phyloP scores from a whole-genome alignment of 1,140 invertebrate genomes.

The Phthorimaea operculella region DNA sequence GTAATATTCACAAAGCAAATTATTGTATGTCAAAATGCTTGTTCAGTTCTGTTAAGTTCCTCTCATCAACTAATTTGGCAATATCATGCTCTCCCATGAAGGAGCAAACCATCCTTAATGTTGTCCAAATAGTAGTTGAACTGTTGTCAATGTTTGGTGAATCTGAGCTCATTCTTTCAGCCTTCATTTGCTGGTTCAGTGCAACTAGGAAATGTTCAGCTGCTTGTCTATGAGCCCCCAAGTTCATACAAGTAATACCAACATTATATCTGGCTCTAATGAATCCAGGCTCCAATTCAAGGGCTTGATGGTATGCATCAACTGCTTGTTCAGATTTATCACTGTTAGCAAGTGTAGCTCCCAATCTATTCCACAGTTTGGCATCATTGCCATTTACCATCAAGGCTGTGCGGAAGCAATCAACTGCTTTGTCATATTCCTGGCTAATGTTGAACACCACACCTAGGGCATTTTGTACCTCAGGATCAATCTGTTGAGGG shows the following conservation, averaged over 20 bases:
- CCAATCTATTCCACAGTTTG: constrained; percentile 96
- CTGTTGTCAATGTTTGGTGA: constrained; percentile 62
- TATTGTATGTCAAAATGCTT: constrained; percentile 72
- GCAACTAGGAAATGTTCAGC: constrained; percentile 95
- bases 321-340: constrained; percentile 95
- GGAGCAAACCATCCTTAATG: constrained; percentile 89
- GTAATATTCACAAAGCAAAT: not conserved
- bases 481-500: constrained; percentile 85
- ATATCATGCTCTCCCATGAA: constrained; percentile 87
- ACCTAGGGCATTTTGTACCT: constrained; percentile 95
- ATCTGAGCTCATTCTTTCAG: constrained; percentile 65
- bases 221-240: constrained; percentile 94
- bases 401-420: constrained; percentile 94
- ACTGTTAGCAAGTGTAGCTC: constrained; percentile 97
- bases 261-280: constrained; percentile 97
- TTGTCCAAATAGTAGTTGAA: constrained; percentile 95
- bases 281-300: constrained; percentile 94
- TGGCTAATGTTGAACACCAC: constrained; percentile 95
- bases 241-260: constrained; percentile 97
- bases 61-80: constrained; percentile 78
- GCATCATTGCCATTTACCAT: constrained; percentile 88
- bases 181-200: constrained; percentile 91
- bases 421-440: constrained; percentile 96
- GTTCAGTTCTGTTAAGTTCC: constrained; percentile 74
- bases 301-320: constrained; percentile 92